These are phyloP conservation scores for Python bivittatus DNA, from an alignment of 2,113 vertebrate species.

Conservation along the genomic window DNA sequence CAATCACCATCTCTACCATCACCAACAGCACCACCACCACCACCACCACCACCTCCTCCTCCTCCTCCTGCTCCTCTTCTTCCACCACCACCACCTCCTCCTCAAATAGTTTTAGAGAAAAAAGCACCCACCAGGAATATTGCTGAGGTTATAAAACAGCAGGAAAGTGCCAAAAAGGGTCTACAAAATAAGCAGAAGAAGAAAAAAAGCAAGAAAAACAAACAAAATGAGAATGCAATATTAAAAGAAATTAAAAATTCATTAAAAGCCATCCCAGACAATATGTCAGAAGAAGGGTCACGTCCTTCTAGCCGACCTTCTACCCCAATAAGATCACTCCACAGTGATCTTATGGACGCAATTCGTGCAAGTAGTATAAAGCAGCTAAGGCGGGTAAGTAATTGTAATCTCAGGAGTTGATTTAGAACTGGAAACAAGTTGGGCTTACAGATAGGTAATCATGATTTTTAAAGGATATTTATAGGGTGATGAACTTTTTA, in stretches of 20 bases:
- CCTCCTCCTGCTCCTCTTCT: constrained; percentile 47
- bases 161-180: constrained; percentile 80
- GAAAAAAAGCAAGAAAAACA: constrained; percentile 82
- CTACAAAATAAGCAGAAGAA: constrained; percentile 78
- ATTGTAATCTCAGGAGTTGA: background rate
- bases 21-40: constrained; percentile 62
- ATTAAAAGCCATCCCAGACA: constrained; percentile 84
- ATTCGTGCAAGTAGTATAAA: constrained; percentile 86
- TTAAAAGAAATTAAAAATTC: constrained; percentile 92
- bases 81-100: constrained; percentile 64
- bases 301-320: constrained; percentile 80
- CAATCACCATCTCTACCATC: constrained; percentile 48
- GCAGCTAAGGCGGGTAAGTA: constrained; percentile 82
- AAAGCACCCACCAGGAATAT: constrained; percentile 87
- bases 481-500: background rate
- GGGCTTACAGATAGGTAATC: background rate
- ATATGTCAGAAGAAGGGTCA: constrained; percentile 82
- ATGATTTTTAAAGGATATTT: background rate
- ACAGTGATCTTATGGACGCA: constrained; percentile 92
- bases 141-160: constrained; percentile 90
- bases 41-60: constrained; percentile 61
- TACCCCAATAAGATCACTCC: constrained; percentile 88
- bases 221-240: constrained; percentile 81
- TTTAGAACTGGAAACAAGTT: background rate
- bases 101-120: constrained; percentile 71